Percentiles rank a stretch among this genome's conserved stretches.
Conservation (phyloP, 2,888 invertebrate species). For the Halictus quadricinctus region DNA sequence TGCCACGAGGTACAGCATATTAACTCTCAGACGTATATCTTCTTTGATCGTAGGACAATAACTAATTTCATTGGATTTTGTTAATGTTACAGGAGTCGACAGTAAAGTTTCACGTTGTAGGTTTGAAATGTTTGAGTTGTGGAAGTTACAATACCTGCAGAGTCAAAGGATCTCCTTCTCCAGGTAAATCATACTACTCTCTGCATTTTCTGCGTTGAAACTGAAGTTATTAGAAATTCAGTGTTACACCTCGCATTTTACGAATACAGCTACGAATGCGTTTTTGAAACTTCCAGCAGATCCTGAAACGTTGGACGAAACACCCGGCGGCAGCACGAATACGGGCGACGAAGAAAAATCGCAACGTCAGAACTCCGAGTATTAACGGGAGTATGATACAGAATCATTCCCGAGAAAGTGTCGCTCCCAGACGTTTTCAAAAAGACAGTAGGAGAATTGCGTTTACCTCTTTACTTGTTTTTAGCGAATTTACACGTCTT, state of each 20-base stretch:
- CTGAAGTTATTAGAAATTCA: not conserved
- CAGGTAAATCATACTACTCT: constrained; percentile 67
- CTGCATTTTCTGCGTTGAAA: not conserved
- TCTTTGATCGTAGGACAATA: not conserved
- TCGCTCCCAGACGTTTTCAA: constrained; percentile 26
- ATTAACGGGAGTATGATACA: constrained; percentile 32
- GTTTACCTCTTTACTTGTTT: constrained; percentile 58
- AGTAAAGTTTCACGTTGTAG: constrained; percentile 93
- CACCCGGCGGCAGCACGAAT: constrained; percentile 72
- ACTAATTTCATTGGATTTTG: not conserved
- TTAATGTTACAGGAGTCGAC: constrained; percentile 87
- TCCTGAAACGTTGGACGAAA: constrained; percentile 74
- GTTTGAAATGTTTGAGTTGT: constrained; percentile 92
- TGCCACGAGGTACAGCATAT: constrained; percentile 90
- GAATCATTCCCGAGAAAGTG: constrained; percentile 34
- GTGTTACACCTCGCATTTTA: not conserved
- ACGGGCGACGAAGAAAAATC: constrained; percentile 72
- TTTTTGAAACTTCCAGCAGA: constrained; percentile 64
- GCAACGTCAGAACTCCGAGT: constrained; percentile 59
- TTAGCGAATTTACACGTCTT: constrained; percentile 57
- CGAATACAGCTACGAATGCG: not conserved
- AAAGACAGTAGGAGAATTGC: constrained; percentile 51
- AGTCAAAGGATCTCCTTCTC: constrained; percentile 86
- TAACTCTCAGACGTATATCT: not conserved
- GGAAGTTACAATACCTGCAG: constrained; percentile 96